Base-by-base conservation (phyloP, 2,113 vertebrate species). In the Martes martes region DNA sequence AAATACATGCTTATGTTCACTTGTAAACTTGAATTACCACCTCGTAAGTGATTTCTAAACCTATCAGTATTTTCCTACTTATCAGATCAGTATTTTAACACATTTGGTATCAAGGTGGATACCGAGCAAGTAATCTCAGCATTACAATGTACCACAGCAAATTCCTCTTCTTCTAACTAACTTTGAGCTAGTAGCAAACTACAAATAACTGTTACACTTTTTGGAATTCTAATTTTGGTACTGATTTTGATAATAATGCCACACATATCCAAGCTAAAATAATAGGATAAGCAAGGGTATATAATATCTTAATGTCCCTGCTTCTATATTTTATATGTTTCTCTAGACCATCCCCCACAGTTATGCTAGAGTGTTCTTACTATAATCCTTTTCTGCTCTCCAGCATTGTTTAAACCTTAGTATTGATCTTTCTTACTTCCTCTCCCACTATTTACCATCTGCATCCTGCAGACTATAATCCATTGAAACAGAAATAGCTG, bases 331-430 rank as follows among this genome's bases (percentile, higher is more conserved):
- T 88, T 93, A 57, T 24, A 55, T 33, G 11, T 84, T 87, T 24
- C 18, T 23, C 31, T 19, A 67, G 15, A 31, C 39, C 59, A 24
- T 24, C 11, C 16, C 31, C 21, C 26, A 65, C 11, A 4, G 52
- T 73, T 74, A 50, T 92, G 15, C 73, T 74, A 42, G 13, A 31
- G 55, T 81, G 23, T 33, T 50, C 39, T 74, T 79, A 33, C 73
- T 96, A 83, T 79, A 95, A 67, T 78, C 36, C 33, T 67, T 84
- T 52, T 55, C 33, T 96, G 63, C 42, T 90, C 18, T 96, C 79
- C 61, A 52, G 36, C n/a, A 55, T 63, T 94, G 84, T 95, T 91
- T 82, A 97, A 94, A 73, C 28, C 42, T 71, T 94, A 73, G 50
- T 50, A 71, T 88, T 94, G 45, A 28, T 92, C 45, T 92, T 50